Evolutionary conservation across 1,140 invertebrate genomes (phyloP), one percentile per base, ranked within the genome.

Genomic region (Drosophila novamexicana): DNA sequence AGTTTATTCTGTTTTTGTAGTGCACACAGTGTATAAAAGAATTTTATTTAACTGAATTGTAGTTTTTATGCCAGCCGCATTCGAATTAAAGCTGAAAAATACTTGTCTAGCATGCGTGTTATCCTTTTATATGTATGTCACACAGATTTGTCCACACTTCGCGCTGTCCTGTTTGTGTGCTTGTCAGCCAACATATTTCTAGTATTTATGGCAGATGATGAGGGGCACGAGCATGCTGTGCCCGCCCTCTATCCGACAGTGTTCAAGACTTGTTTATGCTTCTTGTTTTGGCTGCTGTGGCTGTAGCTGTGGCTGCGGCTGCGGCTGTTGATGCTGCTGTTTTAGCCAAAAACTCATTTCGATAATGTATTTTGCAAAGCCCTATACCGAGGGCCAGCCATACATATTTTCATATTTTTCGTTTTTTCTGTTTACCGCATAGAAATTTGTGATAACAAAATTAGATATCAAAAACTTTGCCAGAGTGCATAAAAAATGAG

Each of bases 121-220:
- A 75, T 47, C 67, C 44, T 34, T 64, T 70, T 37, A 16, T 63
- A 18, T 34, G 29, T 6, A 29, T 42, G 44, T 39, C 8, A 0
- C 22, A 29, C 22, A 29, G 22, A 29, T 29, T 29, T 29, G 3
- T 29, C 22, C 22, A 29, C 22, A 29, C 22, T 29, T 29, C 22
- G 22, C 22, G 5, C 22, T 29, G 14, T 53, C n/a, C n/a, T 53
- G 57, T 40, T 7, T 62, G 66, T 62, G 45, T 37, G 36, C 32
- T 49, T 73, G 72, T 75, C 65, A 75, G 72, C 29, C 52, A 75
- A 70, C 66, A 75, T 75, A 75, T 70, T 75, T 70, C 52, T 63
- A 52, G 65, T 70, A 74, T 69, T 74, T 69, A 74, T 63, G 71
- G 16, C 39, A 66, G 22, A 36, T 47, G 52, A 49, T 12, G 22